Conservation (phyloP, 2,888 invertebrate species). For the Piscicola geometra region DNA sequence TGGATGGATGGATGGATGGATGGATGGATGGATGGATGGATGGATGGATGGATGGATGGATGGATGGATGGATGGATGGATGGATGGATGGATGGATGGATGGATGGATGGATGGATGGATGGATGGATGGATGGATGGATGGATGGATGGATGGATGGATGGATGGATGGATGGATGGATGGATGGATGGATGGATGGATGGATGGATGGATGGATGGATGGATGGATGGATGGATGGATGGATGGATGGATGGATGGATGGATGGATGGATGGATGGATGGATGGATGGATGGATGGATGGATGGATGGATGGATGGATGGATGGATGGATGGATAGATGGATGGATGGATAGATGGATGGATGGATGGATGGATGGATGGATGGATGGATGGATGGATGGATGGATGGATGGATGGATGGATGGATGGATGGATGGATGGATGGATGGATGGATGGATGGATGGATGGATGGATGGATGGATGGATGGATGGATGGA, state of each 20-base stretch:
- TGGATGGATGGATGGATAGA: constrained; percentile 29
- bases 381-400: constrained; percentile 26
- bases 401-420: not conserved
- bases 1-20: constrained; percentile 18
- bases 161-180: constrained; percentile 27
- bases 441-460: constrained; percentile 16
- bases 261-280: constrained; percentile 21
- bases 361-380: constrained; percentile 25
- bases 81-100: constrained; percentile 26
- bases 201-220: constrained; percentile 29
- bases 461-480: constrained; percentile 14
- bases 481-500: constrained; percentile 15
- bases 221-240: constrained; percentile 31
- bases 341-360: constrained; percentile 26
- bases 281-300: constrained; percentile 23
- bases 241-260: constrained; percentile 25
- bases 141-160: constrained; percentile 22
- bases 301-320: constrained; percentile 24
- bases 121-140: constrained; percentile 21
- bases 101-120: constrained; percentile 23
- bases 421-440: constrained; percentile 20
- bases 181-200: constrained; percentile 28
- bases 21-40: constrained; percentile 20
- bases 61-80: constrained; percentile 23
- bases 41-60: constrained; percentile 6